phyloP scores from a whole-genome alignment of 30 jellyfish, hydroid and myxozoan species.

The Aurelia sp. region DNA sequence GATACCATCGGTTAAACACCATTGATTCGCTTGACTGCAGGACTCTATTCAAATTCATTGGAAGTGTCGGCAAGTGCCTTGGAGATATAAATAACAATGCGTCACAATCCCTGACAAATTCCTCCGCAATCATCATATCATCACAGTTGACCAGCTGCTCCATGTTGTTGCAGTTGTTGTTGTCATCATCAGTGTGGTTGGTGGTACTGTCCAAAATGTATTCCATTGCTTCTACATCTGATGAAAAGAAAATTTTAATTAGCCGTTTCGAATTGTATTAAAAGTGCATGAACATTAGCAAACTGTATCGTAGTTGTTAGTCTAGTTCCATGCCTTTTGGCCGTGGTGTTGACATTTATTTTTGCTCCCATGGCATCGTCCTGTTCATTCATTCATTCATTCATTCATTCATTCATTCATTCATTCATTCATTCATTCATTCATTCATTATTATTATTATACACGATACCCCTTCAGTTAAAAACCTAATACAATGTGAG shows the following conservation, averaged over 20 bases:
- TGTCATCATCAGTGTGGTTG: background rate
- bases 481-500: too few species aligned
- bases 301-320: too few species aligned
- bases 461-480: too few species aligned
- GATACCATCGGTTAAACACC: constrained; percentile 38
- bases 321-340: too few species aligned
- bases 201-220: background rate
- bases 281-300: too few species aligned
- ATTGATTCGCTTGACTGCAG: constrained; percentile 5
- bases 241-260: background rate
- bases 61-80: constrained; percentile 34
- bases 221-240: background rate
- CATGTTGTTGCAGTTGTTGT: background rate
- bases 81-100: constrained; percentile 49
- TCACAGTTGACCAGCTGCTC: background rate
- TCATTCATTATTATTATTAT: too few species aligned
- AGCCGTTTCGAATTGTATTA: too few species aligned
- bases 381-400: too few species aligned
- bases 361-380: too few species aligned
- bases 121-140: constrained; percentile 5
- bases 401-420: too few species aligned
- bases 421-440: too few species aligned
- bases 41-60: constrained; percentile 13
- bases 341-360: too few species aligned
- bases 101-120: constrained; percentile 15